phyloP scores from a whole-genome alignment of 1,140 invertebrate genomes.

The Hormaphis cornu region DNA sequence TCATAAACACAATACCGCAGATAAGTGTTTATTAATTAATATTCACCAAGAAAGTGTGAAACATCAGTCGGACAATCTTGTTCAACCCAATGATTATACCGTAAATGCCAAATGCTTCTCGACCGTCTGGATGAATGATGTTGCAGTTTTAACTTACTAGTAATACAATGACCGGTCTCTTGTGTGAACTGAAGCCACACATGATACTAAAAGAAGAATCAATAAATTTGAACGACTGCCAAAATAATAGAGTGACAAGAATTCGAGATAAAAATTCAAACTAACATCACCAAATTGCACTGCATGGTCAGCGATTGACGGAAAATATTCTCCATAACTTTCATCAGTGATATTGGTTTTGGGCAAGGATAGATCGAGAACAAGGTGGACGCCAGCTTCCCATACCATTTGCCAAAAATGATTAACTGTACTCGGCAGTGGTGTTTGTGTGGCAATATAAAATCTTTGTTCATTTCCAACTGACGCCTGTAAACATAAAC shows the following conservation, averaged over 20 bases:
- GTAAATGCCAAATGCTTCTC: slow-evolving; percentile 68
- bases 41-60: slow-evolving; percentile 55
- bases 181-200: slow-evolving; percentile 55
- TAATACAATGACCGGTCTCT: slow-evolving; percentile 51
- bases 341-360: slow-evolving; percentile 5
- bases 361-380: slow-evolving; percentile 48
- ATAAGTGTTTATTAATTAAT: slow-evolving; percentile 36
- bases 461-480: slow-evolving; percentile 65
- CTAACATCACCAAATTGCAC: slow-evolving; percentile 49
- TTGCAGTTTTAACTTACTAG: slow-evolving; percentile 50
- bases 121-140: slow-evolving; percentile 48
- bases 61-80: slow-evolving; percentile 56
- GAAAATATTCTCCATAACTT: slow-evolving; percentile 16
- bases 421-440: slow-evolving; percentile 50
- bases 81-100: slow-evolving; percentile 68
- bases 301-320: slow-evolving; percentile 42
- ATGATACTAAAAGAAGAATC: slow-evolving; percentile 52
- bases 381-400: slow-evolving; percentile 69
- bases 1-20: background rate
- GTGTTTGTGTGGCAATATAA: slow-evolving; percentile 75
- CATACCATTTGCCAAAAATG: slow-evolving; percentile 82
- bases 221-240: slow-evolving; percentile 9
- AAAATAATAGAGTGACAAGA: slow-evolving; percentile 8
- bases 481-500: slow-evolving; percentile 49
- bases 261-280: background rate